A percentile compares a stretch with the other conserved stretches of the same genome.
Conservation (phyloP, 2,797 vertebrate species). For the Brotula barbata region DNA sequence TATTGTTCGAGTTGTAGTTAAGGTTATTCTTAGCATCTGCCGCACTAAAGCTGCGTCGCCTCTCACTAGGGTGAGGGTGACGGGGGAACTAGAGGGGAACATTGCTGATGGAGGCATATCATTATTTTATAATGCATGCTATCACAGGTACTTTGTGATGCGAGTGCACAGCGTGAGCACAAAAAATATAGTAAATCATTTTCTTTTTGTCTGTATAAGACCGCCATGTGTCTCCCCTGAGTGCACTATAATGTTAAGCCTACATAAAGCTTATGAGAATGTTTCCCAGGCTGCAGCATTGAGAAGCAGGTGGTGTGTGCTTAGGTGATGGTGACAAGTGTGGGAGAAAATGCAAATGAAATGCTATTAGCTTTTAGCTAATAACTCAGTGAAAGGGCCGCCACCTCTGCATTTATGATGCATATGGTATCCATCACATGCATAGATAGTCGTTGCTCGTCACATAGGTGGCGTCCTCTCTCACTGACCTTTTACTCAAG, state of each 20-base stretch:
- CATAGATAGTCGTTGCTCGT: conserved; percentile 47
- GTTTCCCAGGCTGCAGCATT: neutral
- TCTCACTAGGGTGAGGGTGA: conserved; percentile 5
- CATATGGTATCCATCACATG: conserved; percentile 56
- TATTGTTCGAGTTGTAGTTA: conserved; percentile 16
- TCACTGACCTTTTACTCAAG: conserved; percentile 57
- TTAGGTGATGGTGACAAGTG: neutral
- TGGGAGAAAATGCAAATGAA: neutral
- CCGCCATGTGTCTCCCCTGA: neutral
- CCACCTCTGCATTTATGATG: conserved; percentile 18
- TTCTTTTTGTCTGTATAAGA: neutral
- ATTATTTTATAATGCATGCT: conserved; percentile 16
- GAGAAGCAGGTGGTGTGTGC: neutral
- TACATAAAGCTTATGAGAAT: neutral
- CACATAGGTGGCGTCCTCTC: conserved; percentile 40
- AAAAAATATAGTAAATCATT: neutral
- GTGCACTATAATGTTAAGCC: neutral
- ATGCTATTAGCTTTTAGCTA: conserved; percentile 8
- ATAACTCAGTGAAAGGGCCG: conserved; percentile 22
- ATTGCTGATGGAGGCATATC: conserved; percentile 10
- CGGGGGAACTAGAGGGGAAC: neutral
- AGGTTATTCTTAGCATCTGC: conserved; percentile 8
- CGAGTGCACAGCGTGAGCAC: neutral
- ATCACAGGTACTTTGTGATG: conserved; percentile 21
- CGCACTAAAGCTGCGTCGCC: conserved; percentile 1